Base-by-base conservation (phyloP, 2,797 vertebrate species). In the Galaxias olidus region DNA sequence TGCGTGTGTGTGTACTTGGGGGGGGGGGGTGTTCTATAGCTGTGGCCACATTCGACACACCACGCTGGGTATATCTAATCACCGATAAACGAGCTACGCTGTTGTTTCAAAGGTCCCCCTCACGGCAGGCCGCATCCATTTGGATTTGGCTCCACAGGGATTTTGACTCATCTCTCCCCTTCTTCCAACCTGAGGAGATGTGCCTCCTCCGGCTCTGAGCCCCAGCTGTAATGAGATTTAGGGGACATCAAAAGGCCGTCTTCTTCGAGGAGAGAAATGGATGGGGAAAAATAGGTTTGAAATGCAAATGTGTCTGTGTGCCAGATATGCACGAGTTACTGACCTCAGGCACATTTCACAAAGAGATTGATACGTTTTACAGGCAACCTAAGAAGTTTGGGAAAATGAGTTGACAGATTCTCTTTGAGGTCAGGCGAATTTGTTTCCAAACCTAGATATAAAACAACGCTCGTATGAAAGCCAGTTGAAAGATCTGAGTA, bases 211-310 rank as follows among this genome's bases (percentile, higher is more conserved):
- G 69, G 70, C 61, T 59, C 77, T 66, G 77, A 84, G 80, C 80
- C 72, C 47, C 17, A 40, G 54, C 64, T 50, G 66, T 91, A 91
- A 92, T 91, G 87, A 91, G 90, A 93, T 91, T 89, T 89, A 82
- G 87, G 83, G 82, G 81, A 90, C 87, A 87, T 92, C 88, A 91
- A 90, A 90, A 90, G 81, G 79, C 69, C 68, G 63, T 84, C 71
- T 79, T 89, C 87, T 86, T 81, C 87, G 79, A 78, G 63, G 65
- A 71, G 68, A 57, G 78, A 85, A 86, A 86, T 75, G 79, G 84
- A 89, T 83, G 18, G 41, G 74, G 80, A 84, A 73, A 89, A 87
- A 81, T 72, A 78, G 81, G 80, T 79, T 80, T 49, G 73, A 87
- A 87, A 90, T 90, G 86, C 86, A 91, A 89, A 90, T 87, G 63